Conservation (phyloP, 2,113 vertebrate genomes). For the Ariopsis seemanni region DNA sequence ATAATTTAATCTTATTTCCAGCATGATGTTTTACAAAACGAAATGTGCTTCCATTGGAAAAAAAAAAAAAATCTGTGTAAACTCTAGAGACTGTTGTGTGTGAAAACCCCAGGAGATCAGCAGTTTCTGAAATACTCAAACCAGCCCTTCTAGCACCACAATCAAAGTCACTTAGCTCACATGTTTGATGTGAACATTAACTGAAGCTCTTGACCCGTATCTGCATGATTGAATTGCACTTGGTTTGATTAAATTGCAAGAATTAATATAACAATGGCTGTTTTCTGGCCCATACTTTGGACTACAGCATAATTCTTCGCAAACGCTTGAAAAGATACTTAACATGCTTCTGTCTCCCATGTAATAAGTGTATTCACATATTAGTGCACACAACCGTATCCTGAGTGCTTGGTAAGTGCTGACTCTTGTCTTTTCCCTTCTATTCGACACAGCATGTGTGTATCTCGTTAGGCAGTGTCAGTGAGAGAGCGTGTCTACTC, state of each 20-base stretch:
- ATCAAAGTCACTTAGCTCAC: neutral
- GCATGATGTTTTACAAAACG: neutral
- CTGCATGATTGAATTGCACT: neutral
- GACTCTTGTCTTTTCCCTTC: slow-evolving; percentile 12
- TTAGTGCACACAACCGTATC: neutral
- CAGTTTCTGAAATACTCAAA: no score
- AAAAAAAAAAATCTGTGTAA: neutral
- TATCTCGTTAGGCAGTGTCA: slow-evolving; percentile 22
- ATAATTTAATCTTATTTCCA: neutral
- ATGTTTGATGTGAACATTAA: neutral
- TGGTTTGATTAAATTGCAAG: neutral
- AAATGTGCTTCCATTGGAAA: neutral
- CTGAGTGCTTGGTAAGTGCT: slow-evolving; percentile 5
- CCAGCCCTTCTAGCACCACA: no score
- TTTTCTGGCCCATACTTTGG: neutral
- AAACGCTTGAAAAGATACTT: neutral
- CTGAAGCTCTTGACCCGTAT: neutral
- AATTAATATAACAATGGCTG: neutral
- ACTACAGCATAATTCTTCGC: neutral
- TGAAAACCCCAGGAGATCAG: no score
- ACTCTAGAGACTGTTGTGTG: neutral
- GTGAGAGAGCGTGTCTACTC: slow-evolving; percentile 23
- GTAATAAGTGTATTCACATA: neutral
- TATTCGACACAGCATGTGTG: slow-evolving; percentile 1
- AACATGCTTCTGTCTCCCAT: neutral